These are phyloP conservation scores for Geococcyx californianus DNA, from an alignment of 2,113 vertebrate genomes.

Conservation along the genomic window DNA sequence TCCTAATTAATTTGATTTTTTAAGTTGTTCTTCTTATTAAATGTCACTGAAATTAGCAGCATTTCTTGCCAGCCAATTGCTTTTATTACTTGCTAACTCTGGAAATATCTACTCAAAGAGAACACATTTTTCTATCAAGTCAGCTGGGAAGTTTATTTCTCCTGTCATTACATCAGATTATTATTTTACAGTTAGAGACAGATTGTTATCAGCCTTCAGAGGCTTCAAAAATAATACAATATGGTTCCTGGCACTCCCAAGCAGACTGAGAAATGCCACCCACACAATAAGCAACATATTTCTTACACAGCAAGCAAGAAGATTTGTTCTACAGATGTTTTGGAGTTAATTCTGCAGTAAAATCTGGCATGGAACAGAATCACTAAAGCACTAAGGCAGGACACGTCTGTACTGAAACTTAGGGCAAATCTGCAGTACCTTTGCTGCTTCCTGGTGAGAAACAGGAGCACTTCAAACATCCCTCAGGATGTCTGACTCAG, in stretches of 20 bases:
- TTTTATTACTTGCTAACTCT: neutral
- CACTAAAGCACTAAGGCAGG: neutral
- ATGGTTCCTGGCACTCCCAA: slow-evolving; percentile 34
- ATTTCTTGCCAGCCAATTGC: neutral
- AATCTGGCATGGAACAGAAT: neutral
- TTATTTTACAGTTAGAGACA: slow-evolving; percentile 42
- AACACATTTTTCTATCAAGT: slow-evolving; percentile 20
- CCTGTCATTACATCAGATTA: slow-evolving; percentile 30
- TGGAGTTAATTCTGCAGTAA: slow-evolving; percentile 19
- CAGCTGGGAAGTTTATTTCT: slow-evolving; percentile 38
- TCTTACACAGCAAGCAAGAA: neutral
- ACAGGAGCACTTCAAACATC: neutral
- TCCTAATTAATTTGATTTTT: neutral
- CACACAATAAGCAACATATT: neutral
- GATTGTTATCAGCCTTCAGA: slow-evolving; percentile 35
- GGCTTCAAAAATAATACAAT: slow-evolving; percentile 48
- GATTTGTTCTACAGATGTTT: slow-evolving; percentile 22
- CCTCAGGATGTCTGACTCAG: neutral
- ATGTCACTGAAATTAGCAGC: neutral
- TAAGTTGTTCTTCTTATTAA: neutral
- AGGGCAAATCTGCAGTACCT: neutral
- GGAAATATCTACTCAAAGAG: slow-evolving; percentile 3
- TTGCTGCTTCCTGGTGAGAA: neutral
- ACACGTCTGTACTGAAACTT: neutral
- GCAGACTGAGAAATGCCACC: slow-evolving; percentile 48